phyloP scores from a whole-genome alignment of 2,888 invertebrate genomes.

The Trachelus stipa region DNA sequence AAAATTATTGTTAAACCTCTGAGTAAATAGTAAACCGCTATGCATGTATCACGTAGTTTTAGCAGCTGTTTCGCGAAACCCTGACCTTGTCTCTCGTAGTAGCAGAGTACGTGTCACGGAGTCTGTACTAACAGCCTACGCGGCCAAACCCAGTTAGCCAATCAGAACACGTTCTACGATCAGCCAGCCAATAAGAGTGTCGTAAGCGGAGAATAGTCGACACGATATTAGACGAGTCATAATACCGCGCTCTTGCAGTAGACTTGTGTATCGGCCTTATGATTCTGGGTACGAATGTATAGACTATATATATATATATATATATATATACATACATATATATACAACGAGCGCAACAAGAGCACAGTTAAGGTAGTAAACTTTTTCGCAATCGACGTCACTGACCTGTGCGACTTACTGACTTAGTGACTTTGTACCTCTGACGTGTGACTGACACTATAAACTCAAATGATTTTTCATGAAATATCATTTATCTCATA shows the following conservation, averaged over 20 bases:
- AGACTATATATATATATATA: no score
- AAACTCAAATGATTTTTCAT: neutral
- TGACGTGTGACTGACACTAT: neutral
- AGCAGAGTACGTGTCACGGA: neutral
- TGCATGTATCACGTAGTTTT: constrained; percentile 37
- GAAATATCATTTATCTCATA: neutral
- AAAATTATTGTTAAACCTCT: neutral
- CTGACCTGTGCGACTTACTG: constrained; percentile 42
- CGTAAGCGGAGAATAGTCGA: neutral
- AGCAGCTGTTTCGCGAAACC: constrained; percentile 59
- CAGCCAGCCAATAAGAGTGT: constrained; percentile 24
- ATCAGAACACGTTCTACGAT: constrained; percentile 16
- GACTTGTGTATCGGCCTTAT: neutral
- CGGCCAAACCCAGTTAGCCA: constrained; percentile 38
- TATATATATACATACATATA: no score
- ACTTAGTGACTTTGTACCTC: neutral
- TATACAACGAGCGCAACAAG: neutral
- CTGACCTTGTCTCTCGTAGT: constrained; percentile 50
- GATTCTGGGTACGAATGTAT: neutral
- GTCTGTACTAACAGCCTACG: constrained; percentile 39
- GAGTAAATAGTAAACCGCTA: neutral
- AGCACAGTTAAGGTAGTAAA: constrained; percentile 19
- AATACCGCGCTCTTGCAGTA: neutral
- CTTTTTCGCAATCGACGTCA: constrained; percentile 51
- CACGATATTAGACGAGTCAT: neutral